Evolutionary conservation across 2,888 invertebrate genomes (phyloP).

Genomic region (Brachyopa scutellaris): DNA sequence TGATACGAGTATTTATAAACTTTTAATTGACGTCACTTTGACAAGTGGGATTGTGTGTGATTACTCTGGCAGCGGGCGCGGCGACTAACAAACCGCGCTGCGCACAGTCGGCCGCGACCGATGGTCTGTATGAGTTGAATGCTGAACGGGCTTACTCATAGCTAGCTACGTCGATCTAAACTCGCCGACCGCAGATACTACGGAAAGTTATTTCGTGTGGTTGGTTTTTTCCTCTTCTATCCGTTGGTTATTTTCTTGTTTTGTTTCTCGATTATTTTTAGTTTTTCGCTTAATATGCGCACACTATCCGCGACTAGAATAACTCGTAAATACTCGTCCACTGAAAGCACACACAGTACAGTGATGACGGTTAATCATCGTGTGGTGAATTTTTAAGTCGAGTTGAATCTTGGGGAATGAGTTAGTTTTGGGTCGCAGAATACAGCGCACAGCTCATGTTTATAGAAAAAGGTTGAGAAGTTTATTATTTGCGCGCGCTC

Average conservation of each 20-base stretch:
- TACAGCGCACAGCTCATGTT: no score
- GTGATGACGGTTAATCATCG: background rate
- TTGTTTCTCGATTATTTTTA: slow-evolving; percentile 54
- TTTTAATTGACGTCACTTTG: slow-evolving; percentile 71
- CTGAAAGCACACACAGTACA: slow-evolving; percentile 17
- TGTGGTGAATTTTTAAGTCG: slow-evolving; percentile 59
- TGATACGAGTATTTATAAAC: slow-evolving; percentile 61
- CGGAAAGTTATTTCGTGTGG: slow-evolving; percentile 51
- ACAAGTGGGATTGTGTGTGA: slow-evolving; percentile 39
- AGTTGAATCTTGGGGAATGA: no score
- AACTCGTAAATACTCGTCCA: slow-evolving; percentile 37
- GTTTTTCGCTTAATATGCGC: slow-evolving; percentile 28
- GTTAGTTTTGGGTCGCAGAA: no score
- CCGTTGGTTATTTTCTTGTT: slow-evolving; percentile 47
- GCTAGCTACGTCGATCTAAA: slow-evolving; percentile 51
- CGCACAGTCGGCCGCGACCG: slow-evolving; percentile 63
- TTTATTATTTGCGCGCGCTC: background rate
- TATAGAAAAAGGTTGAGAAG: slow-evolving; percentile 3
- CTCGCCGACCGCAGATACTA: slow-evolving; percentile 4
- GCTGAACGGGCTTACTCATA: slow-evolving; percentile 71
- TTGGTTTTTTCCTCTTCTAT: slow-evolving; percentile 47
- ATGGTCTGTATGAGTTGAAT: slow-evolving; percentile 65
- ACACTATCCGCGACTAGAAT: slow-evolving; percentile 49
- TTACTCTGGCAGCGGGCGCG: slow-evolving; percentile 23
- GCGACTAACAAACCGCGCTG: slow-evolving; percentile 25